Conservation (phyloP, 2,797 vertebrate species). For the Tragelaphus eurycerus region DNA sequence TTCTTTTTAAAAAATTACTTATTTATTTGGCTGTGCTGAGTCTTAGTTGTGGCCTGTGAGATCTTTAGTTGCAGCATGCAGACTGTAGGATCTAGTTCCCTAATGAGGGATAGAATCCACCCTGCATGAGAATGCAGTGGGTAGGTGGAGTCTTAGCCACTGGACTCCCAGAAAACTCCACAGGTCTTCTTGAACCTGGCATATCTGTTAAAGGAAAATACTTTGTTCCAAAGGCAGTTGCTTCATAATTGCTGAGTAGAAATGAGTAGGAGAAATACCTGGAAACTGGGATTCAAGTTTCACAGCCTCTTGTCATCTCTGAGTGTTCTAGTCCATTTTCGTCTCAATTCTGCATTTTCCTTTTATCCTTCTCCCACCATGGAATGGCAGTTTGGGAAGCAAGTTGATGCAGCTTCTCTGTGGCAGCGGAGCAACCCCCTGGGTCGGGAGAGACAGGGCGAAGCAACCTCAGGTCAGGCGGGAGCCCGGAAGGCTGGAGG, state of each 20-base stretch:
- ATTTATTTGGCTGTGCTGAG: neutral
- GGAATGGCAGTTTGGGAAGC: neutral
- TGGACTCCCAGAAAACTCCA: neutral
- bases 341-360: slow-evolving; percentile 9
- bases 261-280: neutral
- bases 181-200: neutral
- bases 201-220: neutral
- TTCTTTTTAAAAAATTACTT: neutral
- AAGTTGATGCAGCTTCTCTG: neutral
- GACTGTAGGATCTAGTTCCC: neutral
- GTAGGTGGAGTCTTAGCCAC: neutral
- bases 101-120: neutral
- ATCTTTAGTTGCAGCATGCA: neutral
- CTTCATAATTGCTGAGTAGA: neutral
- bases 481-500: neutral
- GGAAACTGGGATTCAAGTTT: neutral
- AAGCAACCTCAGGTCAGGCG: neutral
- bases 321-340: neutral
- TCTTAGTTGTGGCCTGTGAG: neutral
- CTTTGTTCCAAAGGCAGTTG: neutral
- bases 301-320: neutral
- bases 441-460: neutral
- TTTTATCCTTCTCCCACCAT: neutral
- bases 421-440: neutral
- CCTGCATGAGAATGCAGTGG: neutral